Base-by-base conservation (phyloP, 2,888 invertebrate genomes). In the Odiellus spinosus region DNA sequence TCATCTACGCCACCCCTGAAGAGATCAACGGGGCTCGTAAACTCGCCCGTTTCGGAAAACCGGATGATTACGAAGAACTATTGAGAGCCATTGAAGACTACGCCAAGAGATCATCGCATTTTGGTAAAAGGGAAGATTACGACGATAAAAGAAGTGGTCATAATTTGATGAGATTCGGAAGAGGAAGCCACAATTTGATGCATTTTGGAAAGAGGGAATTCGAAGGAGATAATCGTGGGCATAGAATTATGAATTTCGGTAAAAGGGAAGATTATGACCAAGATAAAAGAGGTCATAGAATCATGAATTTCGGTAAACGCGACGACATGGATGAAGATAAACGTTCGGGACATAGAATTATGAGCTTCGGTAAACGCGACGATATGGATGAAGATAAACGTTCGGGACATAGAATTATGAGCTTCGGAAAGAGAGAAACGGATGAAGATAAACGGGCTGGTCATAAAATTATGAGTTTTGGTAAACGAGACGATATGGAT, bases 1-100 rank as follows among this genome's bases (percentile, higher is more conserved):
- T 8, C 5, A 26, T 26, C 8, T 26, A 26, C 26, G 26, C 26
- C 8, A 26, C 26, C 4, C 26, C 26, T 4, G 26, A 26, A 26
- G 26, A 26, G 26, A 26, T 26, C 26, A 26, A 26, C 4, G 8
- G 26, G 26, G 1, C 36, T 18, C 50, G 47, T 21, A 42, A 47
- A 20, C 46, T 48, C 45, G 47, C 47, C 15, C 50, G 45, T 38
- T 50, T 50, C 34, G 50, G 50, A 4, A 48, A 48, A 33, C 21
- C 39, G 35, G 6, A 38, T 12, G 40, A 43, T 18, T 34, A 40
- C 42, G 46, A 42, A 20, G 38, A 26, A 6, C 4, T 26, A 6
- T 8, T 26, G 8, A 26, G 26, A 26, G 26, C 26, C 4, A 26
- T 26, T 4, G 26, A 4, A 4, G 26, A 26, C 4, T 26, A 26